These are phyloP conservation scores for Prionace glauca DNA, from an alignment of 2,797 vertebrate species.

Conservation along the genomic window DNA sequence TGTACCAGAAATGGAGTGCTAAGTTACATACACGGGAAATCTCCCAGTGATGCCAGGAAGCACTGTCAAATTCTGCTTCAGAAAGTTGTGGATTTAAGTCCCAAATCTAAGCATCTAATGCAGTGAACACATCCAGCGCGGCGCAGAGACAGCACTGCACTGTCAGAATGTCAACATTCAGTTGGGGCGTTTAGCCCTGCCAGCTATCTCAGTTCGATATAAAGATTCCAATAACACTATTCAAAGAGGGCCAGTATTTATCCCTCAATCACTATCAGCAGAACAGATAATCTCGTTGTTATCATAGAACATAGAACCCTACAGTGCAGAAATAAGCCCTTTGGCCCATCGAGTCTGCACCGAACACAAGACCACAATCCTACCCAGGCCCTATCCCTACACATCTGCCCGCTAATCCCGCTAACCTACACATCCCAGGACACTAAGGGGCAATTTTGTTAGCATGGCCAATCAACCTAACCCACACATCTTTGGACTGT, in stretches of 20 bases:
- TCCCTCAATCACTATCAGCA: neutral
- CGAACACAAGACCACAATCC: no score
- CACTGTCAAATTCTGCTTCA: neutral
- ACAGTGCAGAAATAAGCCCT: no score
- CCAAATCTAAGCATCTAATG: neutral
- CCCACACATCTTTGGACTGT: no score
- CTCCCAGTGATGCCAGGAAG: neutral
- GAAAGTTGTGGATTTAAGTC: neutral
- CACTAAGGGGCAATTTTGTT: no score
- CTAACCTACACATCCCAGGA: no score
- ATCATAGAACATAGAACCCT: no score
- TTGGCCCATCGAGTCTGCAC: no score
- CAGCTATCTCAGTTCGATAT: neutral
- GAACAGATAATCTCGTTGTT: neutral
- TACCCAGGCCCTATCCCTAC: no score
- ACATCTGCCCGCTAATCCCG: no score
- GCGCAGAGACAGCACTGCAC: neutral
- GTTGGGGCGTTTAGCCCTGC: neutral
- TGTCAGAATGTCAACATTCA: neutral
- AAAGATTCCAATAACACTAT: neutral
- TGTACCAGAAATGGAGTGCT: neutral
- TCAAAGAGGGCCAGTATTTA: neutral
- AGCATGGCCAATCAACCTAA: no score
- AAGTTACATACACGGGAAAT: neutral
- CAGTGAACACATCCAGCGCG: neutral